Conservation (phyloP, 2,113 vertebrate species). For the Laticauda laticaudata region DNA sequence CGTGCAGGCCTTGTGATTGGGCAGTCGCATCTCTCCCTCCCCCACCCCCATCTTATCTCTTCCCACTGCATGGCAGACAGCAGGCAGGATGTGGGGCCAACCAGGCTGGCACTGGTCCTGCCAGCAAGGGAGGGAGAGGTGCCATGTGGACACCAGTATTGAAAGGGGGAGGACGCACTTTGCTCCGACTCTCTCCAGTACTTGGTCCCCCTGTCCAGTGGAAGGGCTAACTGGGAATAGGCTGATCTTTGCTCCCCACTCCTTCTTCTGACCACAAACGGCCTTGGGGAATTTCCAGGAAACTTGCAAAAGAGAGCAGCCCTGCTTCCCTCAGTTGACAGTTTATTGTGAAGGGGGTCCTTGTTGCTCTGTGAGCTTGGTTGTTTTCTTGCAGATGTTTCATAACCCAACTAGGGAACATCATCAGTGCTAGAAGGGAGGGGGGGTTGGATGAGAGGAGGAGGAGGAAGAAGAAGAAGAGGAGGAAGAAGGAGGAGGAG, state of each 20-base stretch:
- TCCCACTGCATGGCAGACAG: background rate
- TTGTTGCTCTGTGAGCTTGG: background rate
- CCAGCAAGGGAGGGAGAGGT: rapidly evolving
- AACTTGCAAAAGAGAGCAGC: too few relatives aligned
- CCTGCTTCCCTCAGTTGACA: background rate
- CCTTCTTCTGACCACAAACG: too few relatives aligned
- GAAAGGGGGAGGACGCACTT: background rate
- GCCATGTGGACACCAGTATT: background rate
- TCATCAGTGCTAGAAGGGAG: background rate
- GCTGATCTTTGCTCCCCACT: background rate
- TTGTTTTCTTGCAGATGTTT: background rate
- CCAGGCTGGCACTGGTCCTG: background rate
- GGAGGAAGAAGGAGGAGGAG: too few relatives aligned
- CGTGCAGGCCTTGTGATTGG: background rate
- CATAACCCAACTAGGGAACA: background rate
- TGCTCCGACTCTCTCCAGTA: background rate
- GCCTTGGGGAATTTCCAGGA: background rate
- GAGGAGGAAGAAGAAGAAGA: too few relatives aligned
- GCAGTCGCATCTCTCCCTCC: background rate
- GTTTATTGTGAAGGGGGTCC: background rate
- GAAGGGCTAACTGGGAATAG: background rate
- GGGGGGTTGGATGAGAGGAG: too few relatives aligned
- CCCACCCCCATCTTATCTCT: background rate
- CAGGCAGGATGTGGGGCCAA: background rate
- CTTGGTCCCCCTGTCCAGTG: background rate